Evolutionary conservation across 2,797 vertebrate species (phyloP), one percentile per base, ranked within the genome.

Genomic region (Diceros bicornis): DNA sequence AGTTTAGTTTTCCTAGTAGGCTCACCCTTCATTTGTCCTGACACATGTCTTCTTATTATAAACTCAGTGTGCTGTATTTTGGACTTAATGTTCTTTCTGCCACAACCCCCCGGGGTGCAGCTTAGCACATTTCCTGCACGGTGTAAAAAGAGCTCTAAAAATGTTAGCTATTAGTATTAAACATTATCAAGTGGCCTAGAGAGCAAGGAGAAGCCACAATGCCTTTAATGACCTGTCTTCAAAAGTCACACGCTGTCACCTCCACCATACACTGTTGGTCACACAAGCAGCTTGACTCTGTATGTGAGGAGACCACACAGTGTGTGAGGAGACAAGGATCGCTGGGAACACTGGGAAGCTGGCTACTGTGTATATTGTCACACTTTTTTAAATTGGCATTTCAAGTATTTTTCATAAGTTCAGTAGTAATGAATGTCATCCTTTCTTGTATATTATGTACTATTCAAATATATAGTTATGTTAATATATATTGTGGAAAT

Each of bases 311-410:
- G 16, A 32, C 13, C 2, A 6, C 6, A 3, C 3, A 18, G 2
- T 1, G 2, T 4, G 3, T 29, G 9, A 4, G 14, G 12, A 50
- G 8, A 32, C 2, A 0, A 29, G 64, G 10, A 9, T 29, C 41
- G 11, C 52, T 17, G 16, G 4, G 59, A 13, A 12, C 0, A 0
- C 4, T 5, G 13, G 16, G 87, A 55, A 12, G 13, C 18, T 52
- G 32, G 29, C 57, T 14, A 27, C 32, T 8, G 4, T 4, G 0
- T 2, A 3, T 2, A 5, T 32, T 3, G 25, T 59, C 34, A 68
- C 23, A 27, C 20, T 17, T 75, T 44, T 68, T 41, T 55, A 27
- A 55, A 32, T 7, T 25, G 62, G 14, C 27, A 21, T 47, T 55
- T 92, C 37, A 79, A 74, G 10, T 50, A 50, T 10, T 93, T 27